Evolutionary conservation across 2,113 vertebrate species (phyloP).

Genomic region (Gorsachius goisagi): DNA sequence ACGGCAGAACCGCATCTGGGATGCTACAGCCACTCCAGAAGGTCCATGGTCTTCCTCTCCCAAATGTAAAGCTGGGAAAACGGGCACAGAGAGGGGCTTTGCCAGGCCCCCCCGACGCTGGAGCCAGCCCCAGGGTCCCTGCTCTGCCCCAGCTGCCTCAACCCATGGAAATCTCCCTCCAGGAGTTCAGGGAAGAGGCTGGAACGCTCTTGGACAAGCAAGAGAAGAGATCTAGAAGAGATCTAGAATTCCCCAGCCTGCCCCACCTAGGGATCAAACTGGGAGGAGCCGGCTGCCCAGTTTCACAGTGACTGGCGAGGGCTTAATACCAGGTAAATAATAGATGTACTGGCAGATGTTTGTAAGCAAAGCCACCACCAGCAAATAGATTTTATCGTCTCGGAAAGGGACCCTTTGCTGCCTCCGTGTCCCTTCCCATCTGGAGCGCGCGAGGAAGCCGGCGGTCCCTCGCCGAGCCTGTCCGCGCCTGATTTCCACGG

Average conservation of each 20-base stretch:
- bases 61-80: neutral
- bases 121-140: neutral
- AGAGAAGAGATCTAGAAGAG: neutral
- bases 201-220: neutral
- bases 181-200: neutral
- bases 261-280: neutral
- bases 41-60: too few species aligned
- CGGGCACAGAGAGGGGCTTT: neutral
- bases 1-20: rapidly evolving
- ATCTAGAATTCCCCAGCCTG: neutral
- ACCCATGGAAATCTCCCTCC: neutral
- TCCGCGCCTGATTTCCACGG: neutral
- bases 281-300: neutral
- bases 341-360: neutral
- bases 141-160: neutral
- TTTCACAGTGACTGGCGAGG: neutral
- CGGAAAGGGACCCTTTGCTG: neutral
- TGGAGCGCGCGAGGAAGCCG: neutral
- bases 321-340: neutral
- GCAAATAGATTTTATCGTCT: neutral
- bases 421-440: neutral
- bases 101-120: neutral
- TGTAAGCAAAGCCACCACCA: neutral
- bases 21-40: neutral
- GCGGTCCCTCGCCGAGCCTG: neutral